A percentile compares a stretch with the other conserved stretches of the same genome.
Evolutionary conservation across 2,113 vertebrate species (phyloP).

Genomic region (Ceyx cyanopectus): DNA sequence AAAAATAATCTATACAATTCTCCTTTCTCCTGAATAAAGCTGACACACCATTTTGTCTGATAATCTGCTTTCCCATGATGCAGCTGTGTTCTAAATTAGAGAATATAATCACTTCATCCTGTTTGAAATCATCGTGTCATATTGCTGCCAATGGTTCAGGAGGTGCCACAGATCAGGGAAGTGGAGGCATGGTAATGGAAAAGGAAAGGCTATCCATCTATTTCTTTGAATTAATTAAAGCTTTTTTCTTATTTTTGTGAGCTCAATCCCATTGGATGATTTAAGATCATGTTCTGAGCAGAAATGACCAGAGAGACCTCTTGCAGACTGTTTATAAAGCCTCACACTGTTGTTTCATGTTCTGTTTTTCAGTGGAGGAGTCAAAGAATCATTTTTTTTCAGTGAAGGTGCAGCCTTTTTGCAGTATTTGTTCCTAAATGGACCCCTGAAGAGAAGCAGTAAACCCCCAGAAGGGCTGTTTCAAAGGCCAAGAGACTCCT

Average conservation of each 20-base stretch:
- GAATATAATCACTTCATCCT: background rate
- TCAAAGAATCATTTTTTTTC: background rate
- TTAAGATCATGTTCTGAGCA: background rate
- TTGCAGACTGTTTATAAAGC: background rate
- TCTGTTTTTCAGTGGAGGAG: background rate
- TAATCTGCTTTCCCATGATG: background rate
- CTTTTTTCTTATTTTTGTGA: background rate
- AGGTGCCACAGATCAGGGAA: background rate
- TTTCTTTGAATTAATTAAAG: background rate
- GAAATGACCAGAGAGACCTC: background rate
- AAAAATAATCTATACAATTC: background rate
- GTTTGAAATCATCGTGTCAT: background rate
- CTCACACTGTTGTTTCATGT: background rate
- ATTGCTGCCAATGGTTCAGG: background rate
- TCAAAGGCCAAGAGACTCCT: background rate
- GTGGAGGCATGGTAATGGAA: background rate
- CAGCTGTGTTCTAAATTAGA: background rate
- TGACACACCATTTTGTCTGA: background rate
- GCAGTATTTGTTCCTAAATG: background rate
- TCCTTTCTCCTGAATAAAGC: background rate
- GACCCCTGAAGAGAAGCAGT: background rate
- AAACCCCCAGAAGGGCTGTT: background rate
- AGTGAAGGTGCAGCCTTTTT: background rate
- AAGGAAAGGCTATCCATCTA: background rate
- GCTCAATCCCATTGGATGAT: background rate